phyloP scores from a whole-genome alignment of 2,888 invertebrate genomes.

The Nomada fabriciana region DNA sequence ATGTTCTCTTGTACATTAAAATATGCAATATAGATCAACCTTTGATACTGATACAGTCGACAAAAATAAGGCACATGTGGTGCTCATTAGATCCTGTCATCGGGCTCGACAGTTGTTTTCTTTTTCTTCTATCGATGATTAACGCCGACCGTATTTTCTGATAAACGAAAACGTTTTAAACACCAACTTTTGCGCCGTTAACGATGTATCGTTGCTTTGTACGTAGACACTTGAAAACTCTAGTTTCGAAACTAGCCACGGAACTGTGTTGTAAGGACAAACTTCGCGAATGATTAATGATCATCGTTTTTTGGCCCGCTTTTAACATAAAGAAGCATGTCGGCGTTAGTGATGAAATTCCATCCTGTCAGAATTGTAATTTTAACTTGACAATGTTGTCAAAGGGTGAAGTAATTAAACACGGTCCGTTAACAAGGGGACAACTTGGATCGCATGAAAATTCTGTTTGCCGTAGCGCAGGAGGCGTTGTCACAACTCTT shows the following conservation, averaged over 20 bases:
- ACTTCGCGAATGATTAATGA: conserved; percentile 13
- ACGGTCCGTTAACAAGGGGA: conserved; percentile 16
- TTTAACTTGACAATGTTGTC: conserved; percentile 1
- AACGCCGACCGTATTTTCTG: neutral
- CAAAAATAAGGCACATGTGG: conserved; percentile 31
- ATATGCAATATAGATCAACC: no score
- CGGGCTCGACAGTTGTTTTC: neutral
- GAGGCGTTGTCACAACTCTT: conserved; percentile 37
- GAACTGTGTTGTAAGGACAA: neutral
- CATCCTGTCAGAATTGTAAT: neutral
- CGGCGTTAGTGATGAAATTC: neutral
- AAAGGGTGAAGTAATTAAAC: conserved; percentile 39
- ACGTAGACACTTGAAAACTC: neutral
- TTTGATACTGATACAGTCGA: neutral
- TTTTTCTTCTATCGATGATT: neutral
- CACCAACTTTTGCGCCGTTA: neutral
- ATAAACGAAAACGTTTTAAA: neutral
- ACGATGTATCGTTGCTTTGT: neutral
- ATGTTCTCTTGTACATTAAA: no score
- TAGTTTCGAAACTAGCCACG: neutral
- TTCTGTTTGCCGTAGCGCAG: conserved; percentile 40
- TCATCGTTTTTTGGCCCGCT: neutral
- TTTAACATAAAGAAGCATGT: neutral
- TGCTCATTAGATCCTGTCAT: conserved; percentile 26
- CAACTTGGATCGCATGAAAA: conserved; percentile 45